Conservation (phyloP, 2,797 vertebrate genomes). For the Sphaeramia orbicularis region DNA sequence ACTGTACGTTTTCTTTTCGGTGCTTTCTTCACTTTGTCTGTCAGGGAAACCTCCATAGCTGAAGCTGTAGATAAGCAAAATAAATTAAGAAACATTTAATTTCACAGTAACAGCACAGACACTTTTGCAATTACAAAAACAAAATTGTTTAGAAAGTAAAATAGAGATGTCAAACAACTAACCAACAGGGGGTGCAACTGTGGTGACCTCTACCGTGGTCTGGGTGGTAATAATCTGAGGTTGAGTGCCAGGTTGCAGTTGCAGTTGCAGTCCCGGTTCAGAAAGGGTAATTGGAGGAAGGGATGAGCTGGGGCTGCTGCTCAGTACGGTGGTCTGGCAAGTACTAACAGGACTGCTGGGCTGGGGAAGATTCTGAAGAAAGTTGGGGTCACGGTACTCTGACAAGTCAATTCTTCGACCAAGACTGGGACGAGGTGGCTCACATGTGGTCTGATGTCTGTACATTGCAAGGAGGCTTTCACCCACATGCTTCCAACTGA, state of each 20-base stretch:
- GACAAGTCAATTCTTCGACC: conserved; percentile 93
- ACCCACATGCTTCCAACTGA: conserved; percentile 95
- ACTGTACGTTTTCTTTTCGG: conserved; percentile 91
- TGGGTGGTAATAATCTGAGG: conserved; percentile 83
- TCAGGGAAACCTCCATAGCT: conserved; percentile 85
- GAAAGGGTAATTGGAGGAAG: conserved; percentile 68
- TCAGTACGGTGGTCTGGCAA: conserved; percentile 72
- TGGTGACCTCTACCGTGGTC: conserved; percentile 83
- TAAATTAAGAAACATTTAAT: neutral
- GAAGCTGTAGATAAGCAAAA: conserved; percentile 56
- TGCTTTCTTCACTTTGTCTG: conserved; percentile 93
- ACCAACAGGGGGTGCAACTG: conserved; percentile 76
- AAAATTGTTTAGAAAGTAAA: neutral
- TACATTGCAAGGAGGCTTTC: conserved; percentile 95
- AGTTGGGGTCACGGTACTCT: conserved; percentile 89
- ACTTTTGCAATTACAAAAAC: neutral
- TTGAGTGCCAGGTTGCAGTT: conserved; percentile 66
- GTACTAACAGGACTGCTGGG: conserved; percentile 73
- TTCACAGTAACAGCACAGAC: neutral
- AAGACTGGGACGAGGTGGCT: conserved; percentile 91
- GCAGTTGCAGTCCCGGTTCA: conserved; percentile 55
- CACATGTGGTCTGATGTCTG: conserved; percentile 92
- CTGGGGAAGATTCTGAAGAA: conserved; percentile 81
- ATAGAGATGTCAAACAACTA: conserved; percentile 38
- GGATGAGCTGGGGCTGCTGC: conserved; percentile 82